Percentiles rank a stretch among this genome's conserved stretches.
phyloP scores from a whole-genome alignment of 2,888 invertebrate genomes.

The Cerceris rybyensis region DNA sequence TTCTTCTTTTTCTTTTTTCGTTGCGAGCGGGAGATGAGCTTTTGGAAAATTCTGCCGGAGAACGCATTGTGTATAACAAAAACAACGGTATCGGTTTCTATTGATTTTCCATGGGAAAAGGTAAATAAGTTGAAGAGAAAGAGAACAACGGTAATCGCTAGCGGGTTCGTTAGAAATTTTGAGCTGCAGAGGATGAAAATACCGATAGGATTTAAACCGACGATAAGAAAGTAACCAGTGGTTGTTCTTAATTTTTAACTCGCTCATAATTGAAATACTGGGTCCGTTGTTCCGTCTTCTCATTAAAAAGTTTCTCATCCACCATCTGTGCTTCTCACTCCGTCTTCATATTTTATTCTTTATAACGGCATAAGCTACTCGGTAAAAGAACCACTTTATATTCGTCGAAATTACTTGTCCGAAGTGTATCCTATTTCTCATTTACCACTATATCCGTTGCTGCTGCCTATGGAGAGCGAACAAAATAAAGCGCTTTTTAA shows the following conservation, averaged over 20 bases:
- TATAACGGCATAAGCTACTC: conserved; percentile 48
- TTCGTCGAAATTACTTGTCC: conserved; percentile 51
- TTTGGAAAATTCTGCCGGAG: too few species aligned
- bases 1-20: too few species aligned
- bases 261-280: conserved; percentile 60
- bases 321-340: conserved; percentile 57
- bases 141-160: too few species aligned
- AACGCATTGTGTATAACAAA: too few species aligned
- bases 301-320: conserved; percentile 65
- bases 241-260: conserved; percentile 57
- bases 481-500: not conserved
- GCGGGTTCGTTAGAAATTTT: not conserved
- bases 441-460: conserved; percentile 6
- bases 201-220: conserved; percentile 32
- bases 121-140: too few species aligned
- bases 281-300: conserved; percentile 45
- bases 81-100: too few species aligned
- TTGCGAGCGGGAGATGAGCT: too few species aligned
- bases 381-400: conserved; percentile 51
- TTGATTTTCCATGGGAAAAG: too few species aligned
- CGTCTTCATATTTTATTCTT: conserved; percentile 66
- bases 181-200: not conserved
- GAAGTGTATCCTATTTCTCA: conserved; percentile 27
- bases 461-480: not conserved
- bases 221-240: conserved; percentile 40